phyloP scores from a whole-genome alignment of 2,888 invertebrate species.

The Calameuta idolon region DNA sequence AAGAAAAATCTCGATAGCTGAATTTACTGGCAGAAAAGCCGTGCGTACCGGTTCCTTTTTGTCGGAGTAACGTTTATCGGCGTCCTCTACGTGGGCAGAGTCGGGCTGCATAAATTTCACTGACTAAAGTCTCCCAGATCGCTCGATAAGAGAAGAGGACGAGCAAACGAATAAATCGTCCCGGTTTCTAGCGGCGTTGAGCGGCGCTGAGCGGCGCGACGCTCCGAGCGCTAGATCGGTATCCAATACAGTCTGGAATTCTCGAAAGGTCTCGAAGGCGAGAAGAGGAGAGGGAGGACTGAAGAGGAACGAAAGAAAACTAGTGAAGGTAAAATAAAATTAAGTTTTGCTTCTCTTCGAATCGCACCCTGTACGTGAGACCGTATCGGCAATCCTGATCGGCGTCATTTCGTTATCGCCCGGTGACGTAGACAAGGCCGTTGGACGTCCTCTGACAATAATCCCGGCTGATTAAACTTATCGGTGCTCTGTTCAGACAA shows the following conservation, averaged over 20 bases:
- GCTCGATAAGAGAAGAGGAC: background rate
- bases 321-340: background rate
- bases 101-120: background rate
- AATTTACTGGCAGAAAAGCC: background rate
- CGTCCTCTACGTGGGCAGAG: background rate
- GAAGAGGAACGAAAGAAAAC: background rate
- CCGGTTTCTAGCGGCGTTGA: background rate
- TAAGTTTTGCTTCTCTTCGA: background rate
- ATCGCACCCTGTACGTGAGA: background rate
- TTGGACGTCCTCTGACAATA: conserved; percentile 36
- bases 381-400: conserved; percentile 15
- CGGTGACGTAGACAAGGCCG: conserved; percentile 47
- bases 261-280: background rate
- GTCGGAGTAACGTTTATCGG: background rate
- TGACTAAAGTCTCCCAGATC: background rate
- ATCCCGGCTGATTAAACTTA: background rate
- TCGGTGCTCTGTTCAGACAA: background rate
- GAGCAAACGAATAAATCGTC: background rate
- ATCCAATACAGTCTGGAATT: background rate
- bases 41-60: background rate
- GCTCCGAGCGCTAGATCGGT: conserved; percentile 1
- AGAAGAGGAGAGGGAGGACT: background rate
- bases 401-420: conserved; percentile 42
- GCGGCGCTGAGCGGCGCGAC: background rate
- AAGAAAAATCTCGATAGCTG: background rate